A percentile compares a stretch with the other conserved stretches of the same genome.
Evolutionary conservation across 2,888 invertebrate genomes (phyloP).

Genomic region (Tuta absoluta): DNA sequence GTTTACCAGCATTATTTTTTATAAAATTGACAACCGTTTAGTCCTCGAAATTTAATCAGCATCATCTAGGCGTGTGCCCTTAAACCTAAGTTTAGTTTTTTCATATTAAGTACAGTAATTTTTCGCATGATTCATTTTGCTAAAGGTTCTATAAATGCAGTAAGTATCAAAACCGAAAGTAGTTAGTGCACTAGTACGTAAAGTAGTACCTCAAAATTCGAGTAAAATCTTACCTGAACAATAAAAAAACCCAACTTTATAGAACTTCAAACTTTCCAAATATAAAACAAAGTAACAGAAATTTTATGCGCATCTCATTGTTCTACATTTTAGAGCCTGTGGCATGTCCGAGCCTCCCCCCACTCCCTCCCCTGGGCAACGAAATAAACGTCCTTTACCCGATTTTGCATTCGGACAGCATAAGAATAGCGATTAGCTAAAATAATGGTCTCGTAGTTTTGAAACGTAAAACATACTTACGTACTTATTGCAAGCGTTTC

Average conservation of each 20-base stretch:
- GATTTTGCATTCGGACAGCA: neutral
- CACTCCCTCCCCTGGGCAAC: neutral
- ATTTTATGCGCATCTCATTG: slow-evolving; percentile 25
- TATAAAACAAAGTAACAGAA: slow-evolving; percentile 20
- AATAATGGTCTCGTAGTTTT: neutral
- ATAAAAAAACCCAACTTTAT: neutral
- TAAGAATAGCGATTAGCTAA: slow-evolving; percentile 11
- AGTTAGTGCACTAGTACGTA: no score
- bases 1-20: no score
- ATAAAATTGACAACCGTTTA: no score
- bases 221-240: no score
- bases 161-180: no score
- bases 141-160: no score
- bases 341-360: slow-evolving; percentile 1
- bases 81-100: no score
- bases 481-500: neutral
- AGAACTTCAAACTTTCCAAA: slow-evolving; percentile 8
- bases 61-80: no score
- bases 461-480: neutral
- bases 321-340: slow-evolving; percentile 14
- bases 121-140: no score
- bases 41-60: no score
- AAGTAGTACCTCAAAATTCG: no score
- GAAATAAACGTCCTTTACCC: slow-evolving; percentile 13
- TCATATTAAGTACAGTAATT: no score